Evolutionary conservation across 2,888 invertebrate genomes (phyloP).

Genomic region (Vanessa cardui): DNA sequence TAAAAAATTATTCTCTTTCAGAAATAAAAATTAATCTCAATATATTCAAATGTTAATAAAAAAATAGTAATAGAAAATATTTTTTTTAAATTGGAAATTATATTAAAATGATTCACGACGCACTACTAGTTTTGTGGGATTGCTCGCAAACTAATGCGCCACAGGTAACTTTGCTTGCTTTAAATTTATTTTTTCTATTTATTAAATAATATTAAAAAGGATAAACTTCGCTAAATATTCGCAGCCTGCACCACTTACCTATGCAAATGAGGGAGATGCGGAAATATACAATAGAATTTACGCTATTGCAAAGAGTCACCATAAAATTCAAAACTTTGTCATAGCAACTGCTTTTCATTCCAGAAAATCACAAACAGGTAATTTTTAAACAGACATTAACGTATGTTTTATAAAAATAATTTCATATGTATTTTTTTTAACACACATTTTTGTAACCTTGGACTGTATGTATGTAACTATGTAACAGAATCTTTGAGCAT

Average conservation of each 20-base stretch:
- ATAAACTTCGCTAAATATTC: constrained; percentile 24
- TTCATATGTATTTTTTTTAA: constrained; percentile 6
- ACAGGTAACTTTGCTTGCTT: constrained; percentile 30
- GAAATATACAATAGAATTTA: constrained; percentile 84
- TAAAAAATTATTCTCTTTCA: too few relatives aligned
- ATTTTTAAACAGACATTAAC: constrained; percentile 5
- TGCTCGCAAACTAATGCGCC: constrained; percentile 64
- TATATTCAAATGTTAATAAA: neutral
- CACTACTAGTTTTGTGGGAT: constrained; percentile 85
- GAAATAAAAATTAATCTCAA: neutral
- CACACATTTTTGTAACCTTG: too few relatives aligned
- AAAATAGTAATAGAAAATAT: neutral
- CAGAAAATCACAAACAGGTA: constrained; percentile 79
- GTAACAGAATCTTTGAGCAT: too few relatives aligned
- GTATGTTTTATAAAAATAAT: neutral
- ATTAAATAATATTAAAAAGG: neutral
- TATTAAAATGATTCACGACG: constrained; percentile 86
- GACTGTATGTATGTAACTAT: too few relatives aligned
- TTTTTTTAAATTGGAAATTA: constrained; percentile 3
- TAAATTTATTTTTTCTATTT: neutral
- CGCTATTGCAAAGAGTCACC: constrained; percentile 84
- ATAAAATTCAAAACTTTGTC: constrained; percentile 85
- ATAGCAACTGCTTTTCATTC: constrained; percentile 74
- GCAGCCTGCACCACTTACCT: constrained; percentile 69
- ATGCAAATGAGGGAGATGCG: constrained; percentile 86